These are phyloP conservation scores for Ochotona curzoniae DNA, from an alignment of 2,113 vertebrate genomes.

Conservation along the genomic window DNA sequence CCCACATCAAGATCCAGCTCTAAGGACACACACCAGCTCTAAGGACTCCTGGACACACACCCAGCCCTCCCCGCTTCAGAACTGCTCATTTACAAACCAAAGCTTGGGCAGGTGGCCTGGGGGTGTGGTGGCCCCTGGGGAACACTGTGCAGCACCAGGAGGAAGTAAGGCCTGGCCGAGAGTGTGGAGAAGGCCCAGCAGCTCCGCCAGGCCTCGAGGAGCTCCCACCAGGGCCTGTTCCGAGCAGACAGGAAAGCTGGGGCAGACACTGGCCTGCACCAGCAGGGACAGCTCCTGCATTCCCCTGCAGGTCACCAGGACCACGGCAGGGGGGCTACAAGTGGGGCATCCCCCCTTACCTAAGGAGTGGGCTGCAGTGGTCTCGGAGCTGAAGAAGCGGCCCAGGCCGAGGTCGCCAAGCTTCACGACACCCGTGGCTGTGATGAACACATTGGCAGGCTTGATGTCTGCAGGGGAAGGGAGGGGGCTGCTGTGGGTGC, in stretches of 20 bases:
- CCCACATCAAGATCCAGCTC: not conserved
- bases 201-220: not conserved
- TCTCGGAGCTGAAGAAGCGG: slow-evolving; percentile 93
- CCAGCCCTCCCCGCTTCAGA: not conserved
- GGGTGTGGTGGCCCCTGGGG: too few species aligned
- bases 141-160: too few species aligned
- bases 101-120: too few species aligned
- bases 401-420: slow-evolving; percentile 93
- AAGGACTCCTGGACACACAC: not conserved
- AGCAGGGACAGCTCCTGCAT: rapidly evolving
- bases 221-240: not conserved
- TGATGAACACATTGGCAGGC: slow-evolving; percentile 94
- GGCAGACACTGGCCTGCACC: not conserved
- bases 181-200: not conserved
- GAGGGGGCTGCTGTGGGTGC: slow-evolving; percentile 21
- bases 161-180: too few species aligned
- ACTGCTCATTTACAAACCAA: not conserved
- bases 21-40: too few species aligned
- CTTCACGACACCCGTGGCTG: slow-evolving; percentile 92
- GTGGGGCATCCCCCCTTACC: slow-evolving; percentile 82
- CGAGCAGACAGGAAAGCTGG: not conserved
- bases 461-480: slow-evolving; percentile 90
- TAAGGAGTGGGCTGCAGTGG: slow-evolving; percentile 93
- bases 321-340: rapidly evolving
- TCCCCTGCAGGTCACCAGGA: rapidly evolving